phyloP scores from a whole-genome alignment of 2,888 invertebrate species.

The Tiliacea citrago region DNA sequence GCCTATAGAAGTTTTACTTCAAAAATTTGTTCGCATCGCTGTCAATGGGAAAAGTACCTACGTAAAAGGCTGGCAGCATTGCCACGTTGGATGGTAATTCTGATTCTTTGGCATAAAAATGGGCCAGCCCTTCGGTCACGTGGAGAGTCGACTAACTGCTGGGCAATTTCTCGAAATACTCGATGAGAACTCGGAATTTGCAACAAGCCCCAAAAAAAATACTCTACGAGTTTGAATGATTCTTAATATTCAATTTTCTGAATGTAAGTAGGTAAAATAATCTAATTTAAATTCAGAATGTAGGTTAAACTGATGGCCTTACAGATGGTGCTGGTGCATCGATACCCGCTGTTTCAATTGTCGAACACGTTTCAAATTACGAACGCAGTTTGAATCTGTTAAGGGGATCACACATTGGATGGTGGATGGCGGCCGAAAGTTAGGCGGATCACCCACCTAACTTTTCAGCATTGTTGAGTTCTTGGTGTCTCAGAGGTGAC shows the following conservation, averaged over 20 bases:
- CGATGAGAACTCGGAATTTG: not conserved
- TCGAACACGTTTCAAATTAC: slow-evolving; percentile 86
- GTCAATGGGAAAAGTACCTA: not conserved
- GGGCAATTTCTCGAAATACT: not conserved
- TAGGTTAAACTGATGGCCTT: slow-evolving; percentile 80
- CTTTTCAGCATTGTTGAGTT: not conserved
- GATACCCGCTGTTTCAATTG: slow-evolving; percentile 89
- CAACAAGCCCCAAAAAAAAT: not conserved
- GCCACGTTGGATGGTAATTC: not conserved
- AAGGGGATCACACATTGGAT: slow-evolving; percentile 59
- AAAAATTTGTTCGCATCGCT: not conserved
- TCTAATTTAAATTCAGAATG: slow-evolving; percentile 69
- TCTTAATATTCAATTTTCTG: slow-evolving; percentile 37
- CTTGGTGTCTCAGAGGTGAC: not conserved
- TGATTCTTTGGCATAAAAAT: not conserved
- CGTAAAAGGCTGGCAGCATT: not conserved
- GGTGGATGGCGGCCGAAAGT: not conserved
- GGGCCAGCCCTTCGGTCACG: not conserved
- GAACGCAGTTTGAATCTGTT: slow-evolving; percentile 82
- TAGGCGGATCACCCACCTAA: not conserved
- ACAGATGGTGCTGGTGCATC: slow-evolving; percentile 78
- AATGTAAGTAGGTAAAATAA: slow-evolving; percentile 44
- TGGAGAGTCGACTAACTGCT: not conserved
- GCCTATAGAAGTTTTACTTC: no score
- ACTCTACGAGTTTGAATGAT: not conserved